Base-by-base conservation (phyloP, 2,113 vertebrate species). In the Coregonus clupeaformis region DNA sequence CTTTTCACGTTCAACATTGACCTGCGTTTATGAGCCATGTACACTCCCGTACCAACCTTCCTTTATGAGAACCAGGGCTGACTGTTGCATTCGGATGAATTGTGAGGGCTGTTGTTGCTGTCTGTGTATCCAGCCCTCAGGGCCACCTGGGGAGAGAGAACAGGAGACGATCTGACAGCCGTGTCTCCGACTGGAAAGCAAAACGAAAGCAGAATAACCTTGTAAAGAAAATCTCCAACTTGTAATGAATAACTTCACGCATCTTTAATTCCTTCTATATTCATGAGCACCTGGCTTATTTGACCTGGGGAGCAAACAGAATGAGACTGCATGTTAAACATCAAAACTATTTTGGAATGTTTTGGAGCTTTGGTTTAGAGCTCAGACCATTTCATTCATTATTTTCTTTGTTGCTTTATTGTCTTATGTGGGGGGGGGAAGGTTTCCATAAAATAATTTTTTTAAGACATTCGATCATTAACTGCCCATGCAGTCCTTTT, bases 201-300 rank as follows among this genome's bases (percentile, higher is more conserved):
- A 82, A 84, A 85, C 30, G 16, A 52, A 52, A 64, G 57, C 45
- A 79, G 64, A 71, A 65, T 86, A 77, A 71, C 84, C 83, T 90
- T 87, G 83, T 88, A 81, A 86, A 84, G n/a, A 27, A 83, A 75
- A 82, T 76, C 90, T 77, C 73, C 71, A 68, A 80, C 84, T 86
- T 72, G 72, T 90, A 86, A 89, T 89, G 84, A 90, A 89, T 88
- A 89, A 83, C 83, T 87, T 84, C 75, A 85, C 77, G 83, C 87
- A 89, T 90, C 81, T 88, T 89, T 87, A 84, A 80, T 85, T 86
- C 68, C 62, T 49, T 88, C 63, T 84, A 84, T 91, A 90, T 92
- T 92, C 86, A 92, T 91, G 88, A 91, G 80, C 91, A 92, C 87
- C 90, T 91, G 90, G 70, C 84, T 87, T 68, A 3, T 67, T 52